Base-by-base conservation (phyloP, 2,113 vertebrate genomes). In the Pterocles orientalis region DNA sequence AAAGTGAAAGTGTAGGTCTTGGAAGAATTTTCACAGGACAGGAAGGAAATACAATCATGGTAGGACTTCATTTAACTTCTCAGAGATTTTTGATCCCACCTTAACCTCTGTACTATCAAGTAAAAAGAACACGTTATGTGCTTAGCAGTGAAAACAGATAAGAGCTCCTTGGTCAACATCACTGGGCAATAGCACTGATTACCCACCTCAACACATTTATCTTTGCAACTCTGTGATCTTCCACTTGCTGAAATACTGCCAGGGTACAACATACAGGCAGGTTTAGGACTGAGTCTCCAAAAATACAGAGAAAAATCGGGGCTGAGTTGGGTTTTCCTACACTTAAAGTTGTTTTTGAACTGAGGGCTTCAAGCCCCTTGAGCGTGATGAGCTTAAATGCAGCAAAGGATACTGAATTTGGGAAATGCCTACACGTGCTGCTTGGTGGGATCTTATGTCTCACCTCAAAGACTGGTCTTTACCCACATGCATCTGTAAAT, bases 31-130 rank as follows among this genome's bases (percentile, higher is more conserved):
- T 19, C 82, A 84, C 82, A 92, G 72, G 6, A 2, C 86, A 61
- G 94, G 91, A 97, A 97, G 96, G 90, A 97, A 98, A 93, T 92
- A 75, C 19, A 69, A 78, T 95, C 28, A 96, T 84, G 24, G 57
- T 54, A 70, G 86, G 84, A 83, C 77, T 88, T 87, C 86, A 70
- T 64, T 90, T 73, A 82, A 78, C n/a, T 96, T 97, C 70, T 78
- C 21, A 29, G 70, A 64, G 57, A 65, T 85, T 89, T 92, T 81
- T 91, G 50, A 73, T 97, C 41, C 83, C 56, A 65, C 50, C 41
- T 93, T 97, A 91, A 94, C 92, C 82, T 96, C 53, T 80, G 88
- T 43, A 24, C 50, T 93, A 50, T 90, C 80, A 68, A 88, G 48
- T 64, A 45, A 82, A 72, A 20, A 70, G 41, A 94, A 66, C 68